These are phyloP conservation scores for Tympanoctomys barrerae DNA, from an alignment of 2,797 vertebrate genomes.

Conservation along the genomic window DNA sequence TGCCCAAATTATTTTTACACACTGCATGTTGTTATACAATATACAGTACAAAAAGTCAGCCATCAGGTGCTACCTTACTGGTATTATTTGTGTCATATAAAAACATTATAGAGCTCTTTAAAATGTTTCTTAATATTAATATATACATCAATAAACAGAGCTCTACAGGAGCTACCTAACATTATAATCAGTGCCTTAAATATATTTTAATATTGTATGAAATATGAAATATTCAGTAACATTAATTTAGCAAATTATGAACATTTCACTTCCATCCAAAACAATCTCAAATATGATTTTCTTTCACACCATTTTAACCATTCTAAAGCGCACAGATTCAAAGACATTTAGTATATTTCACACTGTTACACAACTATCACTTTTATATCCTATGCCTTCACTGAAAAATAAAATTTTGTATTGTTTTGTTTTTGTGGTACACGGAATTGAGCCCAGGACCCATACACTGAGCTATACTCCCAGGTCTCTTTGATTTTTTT, in stretches of 20 bases:
- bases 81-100: neutral
- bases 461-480: neutral
- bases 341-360: neutral
- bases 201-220: neutral
- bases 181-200: neutral
- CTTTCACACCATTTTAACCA: neutral
- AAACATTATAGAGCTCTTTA: neutral
- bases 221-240: constrained; percentile 51
- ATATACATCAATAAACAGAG: neutral
- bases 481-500: neutral
- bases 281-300: neutral
- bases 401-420: constrained; percentile 17
- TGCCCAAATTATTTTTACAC: neutral
- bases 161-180: neutral
- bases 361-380: neutral
- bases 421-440: neutral
- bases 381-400: neutral
- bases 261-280: neutral
- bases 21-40: neutral
- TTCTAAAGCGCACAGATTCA: neutral
- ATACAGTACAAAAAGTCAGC: neutral
- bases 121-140: neutral
- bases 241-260: neutral
- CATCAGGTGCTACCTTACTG: neutral
- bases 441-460: neutral